Evolutionary conservation across 2,113 vertebrate genomes (phyloP).

Genomic region (Clupea harengus): DNA sequence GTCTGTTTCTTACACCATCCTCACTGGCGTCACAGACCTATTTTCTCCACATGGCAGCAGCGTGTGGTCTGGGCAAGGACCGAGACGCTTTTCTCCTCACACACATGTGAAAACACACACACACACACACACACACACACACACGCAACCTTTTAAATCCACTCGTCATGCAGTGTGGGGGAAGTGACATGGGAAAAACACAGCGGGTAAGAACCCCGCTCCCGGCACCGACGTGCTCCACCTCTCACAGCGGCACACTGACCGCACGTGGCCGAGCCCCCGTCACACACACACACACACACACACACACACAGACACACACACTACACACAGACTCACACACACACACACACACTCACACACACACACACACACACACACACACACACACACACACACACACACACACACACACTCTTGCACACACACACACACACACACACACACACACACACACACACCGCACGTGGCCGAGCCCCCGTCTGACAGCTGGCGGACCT

Average conservation of each 20-base stretch:
- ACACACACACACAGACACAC: too few species aligned
- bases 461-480: not conserved
- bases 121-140: not conserved
- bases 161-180: not conserved
- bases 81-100: not conserved
- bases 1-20: not conserved
- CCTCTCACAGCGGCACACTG: not conserved
- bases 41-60: not conserved
- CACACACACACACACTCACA: too few species aligned
- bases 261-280: not conserved
- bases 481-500: not conserved
- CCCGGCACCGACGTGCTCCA: not conserved
- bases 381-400: not conserved
- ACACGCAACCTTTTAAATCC: not conserved
- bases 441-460: not conserved
- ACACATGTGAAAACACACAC: not conserved
- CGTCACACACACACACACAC: not conserved
- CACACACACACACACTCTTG: not conserved
- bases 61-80: not conserved
- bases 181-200: not conserved
- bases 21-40: slow-evolving; percentile 4
- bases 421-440: not conserved
- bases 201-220: not conserved
- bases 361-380: too few species aligned
- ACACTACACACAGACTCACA: too few species aligned